A percentile compares a stretch with the other conserved stretches of the same genome.
Evolutionary conservation across 2,888 invertebrate genomes (phyloP).

Genomic region (Mythimna pallens): DNA sequence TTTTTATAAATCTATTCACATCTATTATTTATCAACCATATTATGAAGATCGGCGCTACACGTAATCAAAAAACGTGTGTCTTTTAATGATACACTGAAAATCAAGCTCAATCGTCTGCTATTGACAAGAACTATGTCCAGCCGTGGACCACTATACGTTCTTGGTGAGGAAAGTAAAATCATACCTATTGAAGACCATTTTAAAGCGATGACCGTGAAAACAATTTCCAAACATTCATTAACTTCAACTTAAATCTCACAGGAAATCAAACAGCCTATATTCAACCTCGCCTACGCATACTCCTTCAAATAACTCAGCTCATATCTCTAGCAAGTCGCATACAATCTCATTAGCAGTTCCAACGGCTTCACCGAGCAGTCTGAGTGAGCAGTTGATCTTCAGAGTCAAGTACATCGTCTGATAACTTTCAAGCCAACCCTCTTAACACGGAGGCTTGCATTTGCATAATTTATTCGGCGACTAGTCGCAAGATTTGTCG

Average conservation of each 20-base stretch:
- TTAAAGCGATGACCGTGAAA: too few species aligned
- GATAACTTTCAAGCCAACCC: constrained; percentile 68
- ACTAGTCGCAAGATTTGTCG: constrained; percentile 42
- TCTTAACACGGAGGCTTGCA: constrained; percentile 68
- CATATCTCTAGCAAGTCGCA: constrained; percentile 50
- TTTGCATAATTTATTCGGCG: constrained; percentile 71
- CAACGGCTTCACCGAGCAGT: constrained; percentile 54
- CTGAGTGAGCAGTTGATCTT: constrained; percentile 68
- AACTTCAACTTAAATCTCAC: neutral
- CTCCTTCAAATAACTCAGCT: constrained; percentile 44
- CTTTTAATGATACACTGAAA: too few species aligned
- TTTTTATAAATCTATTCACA: too few species aligned
- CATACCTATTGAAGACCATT: too few species aligned
- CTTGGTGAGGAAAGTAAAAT: too few species aligned
- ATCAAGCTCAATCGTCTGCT: too few species aligned
- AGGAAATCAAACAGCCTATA: neutral
- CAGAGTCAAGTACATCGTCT: constrained; percentile 71
- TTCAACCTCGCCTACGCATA: constrained; percentile 19
- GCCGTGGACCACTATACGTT: too few species aligned
- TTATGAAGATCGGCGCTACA: too few species aligned
- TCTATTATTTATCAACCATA: too few species aligned
- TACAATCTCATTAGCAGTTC: constrained; percentile 62
- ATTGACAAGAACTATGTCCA: too few species aligned
- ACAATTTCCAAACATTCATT: neutral
- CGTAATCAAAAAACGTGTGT: too few species aligned